Conservation (phyloP, 2,888 invertebrate genomes). For the Eumerus sabulonum region DNA sequence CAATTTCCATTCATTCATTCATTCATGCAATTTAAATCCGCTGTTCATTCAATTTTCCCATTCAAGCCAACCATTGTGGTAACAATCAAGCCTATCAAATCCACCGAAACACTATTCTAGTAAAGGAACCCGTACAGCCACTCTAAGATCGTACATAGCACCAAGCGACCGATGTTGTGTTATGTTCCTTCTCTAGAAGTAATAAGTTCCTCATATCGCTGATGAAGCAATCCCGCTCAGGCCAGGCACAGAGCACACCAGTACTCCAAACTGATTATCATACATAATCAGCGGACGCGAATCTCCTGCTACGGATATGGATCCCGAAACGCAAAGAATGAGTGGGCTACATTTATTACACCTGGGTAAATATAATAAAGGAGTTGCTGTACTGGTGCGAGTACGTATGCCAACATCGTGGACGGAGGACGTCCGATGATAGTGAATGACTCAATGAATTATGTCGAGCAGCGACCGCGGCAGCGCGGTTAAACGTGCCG, state of each 20-base stretch:
- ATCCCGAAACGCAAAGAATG: slow-evolving; percentile 37
- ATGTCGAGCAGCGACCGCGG: slow-evolving; percentile 37
- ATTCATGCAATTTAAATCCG: slow-evolving; percentile 63
- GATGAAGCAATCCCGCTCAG: slow-evolving; percentile 54
- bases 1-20: slow-evolving; percentile 64
- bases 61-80: too few species aligned
- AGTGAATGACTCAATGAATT: slow-evolving; percentile 59
- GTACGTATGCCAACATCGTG: too few species aligned
- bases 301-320: slow-evolving; percentile 29
- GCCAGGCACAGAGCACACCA: slow-evolving; percentile 4
- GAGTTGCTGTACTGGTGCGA: not conserved
- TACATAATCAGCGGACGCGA: slow-evolving; percentile 57
- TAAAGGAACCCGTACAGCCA: not conserved
- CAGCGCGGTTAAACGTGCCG: slow-evolving; percentile 16
- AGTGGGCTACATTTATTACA: slow-evolving; percentile 65
- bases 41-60: slow-evolving; percentile 59
- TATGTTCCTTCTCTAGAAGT: slow-evolving; percentile 40
- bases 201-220: slow-evolving; percentile 65
- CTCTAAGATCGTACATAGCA: slow-evolving; percentile 31
- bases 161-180: slow-evolving; percentile 19
- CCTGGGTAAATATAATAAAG: slow-evolving; percentile 65
- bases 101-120: slow-evolving; percentile 18
- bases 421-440: slow-evolving; percentile 2
- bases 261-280: slow-evolving; percentile 61
- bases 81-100: too few species aligned